Conservation (phyloP, 2,888 invertebrate species). For the Hecatera dysodea region DNA sequence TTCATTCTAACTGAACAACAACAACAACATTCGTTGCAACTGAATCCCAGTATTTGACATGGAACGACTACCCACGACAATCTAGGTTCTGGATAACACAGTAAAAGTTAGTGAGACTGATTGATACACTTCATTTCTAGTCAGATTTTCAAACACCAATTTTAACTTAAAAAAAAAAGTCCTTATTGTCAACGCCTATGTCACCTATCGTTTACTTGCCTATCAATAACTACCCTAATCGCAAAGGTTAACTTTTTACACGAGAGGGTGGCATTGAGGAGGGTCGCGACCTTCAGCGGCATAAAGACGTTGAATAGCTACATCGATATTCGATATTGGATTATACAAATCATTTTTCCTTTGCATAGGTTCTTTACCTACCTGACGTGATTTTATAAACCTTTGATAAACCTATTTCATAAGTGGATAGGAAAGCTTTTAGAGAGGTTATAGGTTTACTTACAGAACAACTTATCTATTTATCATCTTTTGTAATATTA, state of each 20-base stretch:
- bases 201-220: conserved; percentile 25
- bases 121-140: neutral
- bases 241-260: conserved; percentile 47
- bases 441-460: neutral
- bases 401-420: neutral
- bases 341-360: conserved; percentile 47
- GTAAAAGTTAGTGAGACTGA: neutral
- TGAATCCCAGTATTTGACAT: neutral
- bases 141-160: neutral
- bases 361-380: neutral
- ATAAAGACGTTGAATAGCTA: conserved; percentile 40
- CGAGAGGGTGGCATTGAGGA: conserved; percentile 49
- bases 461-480: neutral
- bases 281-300: conserved; percentile 50
- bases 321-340: conserved; percentile 55
- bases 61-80: no score
- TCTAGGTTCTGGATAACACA: neutral
- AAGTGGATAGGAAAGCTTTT: neutral
- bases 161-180: neutral
- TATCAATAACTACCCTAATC: conserved; percentile 43
- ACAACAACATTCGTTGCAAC: no score
- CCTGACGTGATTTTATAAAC: neutral
- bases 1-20: no score
- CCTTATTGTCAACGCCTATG: conserved; percentile 3
- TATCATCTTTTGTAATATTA: neutral